Percentiles rank a stretch among this genome's conserved stretches.
Evolutionary conservation across 2,888 invertebrate genomes (phyloP).

Genomic region (Electrophaes corylata): DNA sequence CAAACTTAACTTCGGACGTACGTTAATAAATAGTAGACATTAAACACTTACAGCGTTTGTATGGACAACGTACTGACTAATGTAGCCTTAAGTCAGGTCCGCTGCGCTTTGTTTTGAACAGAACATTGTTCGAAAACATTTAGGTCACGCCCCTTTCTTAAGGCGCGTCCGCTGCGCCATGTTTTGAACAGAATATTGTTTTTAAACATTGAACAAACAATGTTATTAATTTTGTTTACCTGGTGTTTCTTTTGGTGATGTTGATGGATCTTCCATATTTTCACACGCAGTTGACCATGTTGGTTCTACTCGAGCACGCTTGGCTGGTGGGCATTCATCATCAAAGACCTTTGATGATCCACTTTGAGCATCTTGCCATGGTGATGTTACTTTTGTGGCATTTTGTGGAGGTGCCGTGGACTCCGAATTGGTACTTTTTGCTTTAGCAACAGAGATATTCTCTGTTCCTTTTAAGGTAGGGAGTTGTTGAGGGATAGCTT

Average conservation of each 20-base stretch:
- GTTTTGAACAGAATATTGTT: too few species aligned
- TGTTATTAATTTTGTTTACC: not conserved
- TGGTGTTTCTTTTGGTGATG: not conserved
- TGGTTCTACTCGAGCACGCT: slow-evolving; percentile 3
- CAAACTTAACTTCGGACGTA: too few species aligned
- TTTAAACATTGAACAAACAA: too few species aligned
- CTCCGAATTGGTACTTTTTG: not conserved
- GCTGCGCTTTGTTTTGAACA: too few species aligned
- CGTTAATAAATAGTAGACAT: too few species aligned
- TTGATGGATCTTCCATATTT: not conserved
- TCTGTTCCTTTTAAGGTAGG: not conserved
- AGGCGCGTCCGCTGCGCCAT: too few species aligned
- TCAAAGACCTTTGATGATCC: not conserved
- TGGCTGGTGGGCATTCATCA: slow-evolving; percentile 5
- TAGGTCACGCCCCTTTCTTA: too few species aligned
- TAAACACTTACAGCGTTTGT: too few species aligned
- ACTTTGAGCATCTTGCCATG: not conserved
- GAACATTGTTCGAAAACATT: too few species aligned
- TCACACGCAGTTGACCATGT: not conserved
- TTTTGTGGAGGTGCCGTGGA: not conserved
- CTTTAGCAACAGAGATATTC: not conserved
- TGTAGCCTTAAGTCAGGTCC: too few species aligned
- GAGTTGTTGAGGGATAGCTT: not conserved
- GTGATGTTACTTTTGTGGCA: not conserved
- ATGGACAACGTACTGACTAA: too few species aligned